Evolutionary conservation across 1,140 invertebrate species (phyloP).

Genomic region (Diabrotica virgifera): DNA sequence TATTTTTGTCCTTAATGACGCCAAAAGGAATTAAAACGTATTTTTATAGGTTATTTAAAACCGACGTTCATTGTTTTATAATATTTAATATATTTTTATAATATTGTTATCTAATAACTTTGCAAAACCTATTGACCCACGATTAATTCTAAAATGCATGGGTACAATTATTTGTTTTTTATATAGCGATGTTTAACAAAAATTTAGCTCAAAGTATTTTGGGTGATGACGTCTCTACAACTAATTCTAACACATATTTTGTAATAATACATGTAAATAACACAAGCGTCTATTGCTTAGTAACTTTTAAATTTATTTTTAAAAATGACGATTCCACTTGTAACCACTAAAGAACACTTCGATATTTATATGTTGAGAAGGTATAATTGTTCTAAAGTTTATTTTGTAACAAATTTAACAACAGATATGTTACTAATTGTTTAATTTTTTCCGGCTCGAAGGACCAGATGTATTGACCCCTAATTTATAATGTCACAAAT

Average conservation of each 20-base stretch:
- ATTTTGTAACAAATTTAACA: too few relatives aligned
- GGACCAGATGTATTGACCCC: too few relatives aligned
- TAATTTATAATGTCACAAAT: neutral
- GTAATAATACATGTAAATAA: conserved; percentile 36
- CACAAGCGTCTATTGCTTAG: conserved; percentile 31
- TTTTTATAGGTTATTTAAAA: too few relatives aligned
- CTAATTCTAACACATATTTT: conserved; percentile 35
- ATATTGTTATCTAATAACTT: conserved; percentile 29
- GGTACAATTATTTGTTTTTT: conserved; percentile 35
- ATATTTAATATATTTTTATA: conserved; percentile 18
- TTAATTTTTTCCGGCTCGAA: too few relatives aligned
- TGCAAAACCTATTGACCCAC: conserved; percentile 32
- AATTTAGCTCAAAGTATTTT: conserved; percentile 35
- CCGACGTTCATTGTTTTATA: neutral
- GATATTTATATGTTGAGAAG: neutral
- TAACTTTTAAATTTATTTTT: conserved; percentile 19
- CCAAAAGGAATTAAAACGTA: too few relatives aligned
- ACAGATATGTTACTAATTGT: too few relatives aligned
- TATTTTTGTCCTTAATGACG: too few relatives aligned
- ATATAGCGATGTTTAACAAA: conserved; percentile 15
- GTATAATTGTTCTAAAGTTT: neutral
- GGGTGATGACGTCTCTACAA: conserved; percentile 31
- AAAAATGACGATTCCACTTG: neutral
- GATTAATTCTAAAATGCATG: conserved; percentile 34
- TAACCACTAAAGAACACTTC: conserved; percentile 1